These are phyloP conservation scores for Dissostichus mawsoni DNA, from an alignment of 2,113 vertebrate species.

Conservation along the genomic window DNA sequence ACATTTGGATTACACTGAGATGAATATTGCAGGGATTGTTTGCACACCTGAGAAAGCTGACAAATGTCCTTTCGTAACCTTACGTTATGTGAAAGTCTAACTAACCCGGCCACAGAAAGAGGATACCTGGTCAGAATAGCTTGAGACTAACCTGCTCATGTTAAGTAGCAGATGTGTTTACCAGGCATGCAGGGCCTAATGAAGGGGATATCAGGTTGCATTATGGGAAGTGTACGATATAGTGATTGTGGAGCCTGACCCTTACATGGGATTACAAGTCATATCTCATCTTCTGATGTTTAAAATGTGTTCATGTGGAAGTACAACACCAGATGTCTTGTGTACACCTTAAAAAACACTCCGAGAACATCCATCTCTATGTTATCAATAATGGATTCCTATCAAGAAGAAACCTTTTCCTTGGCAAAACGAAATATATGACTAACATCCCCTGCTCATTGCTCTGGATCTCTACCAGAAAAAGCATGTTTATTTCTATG, in stretches of 20 bases:
- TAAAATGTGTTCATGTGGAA: too few relatives aligned
- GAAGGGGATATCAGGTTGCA: background rate
- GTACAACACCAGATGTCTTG: background rate
- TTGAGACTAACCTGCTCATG: background rate
- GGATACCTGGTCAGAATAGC: background rate
- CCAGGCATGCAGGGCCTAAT: background rate
- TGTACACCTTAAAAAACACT: background rate
- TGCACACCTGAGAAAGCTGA: background rate
- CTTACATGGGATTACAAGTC: background rate
- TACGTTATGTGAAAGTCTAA: background rate
- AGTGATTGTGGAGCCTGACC: background rate
- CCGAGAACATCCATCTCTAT: background rate
- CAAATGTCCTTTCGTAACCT: background rate
- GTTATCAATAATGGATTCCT: too few relatives aligned
- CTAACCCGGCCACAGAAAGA: background rate
- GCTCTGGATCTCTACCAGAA: background rate
- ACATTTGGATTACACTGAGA: background rate
- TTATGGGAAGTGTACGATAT: background rate
- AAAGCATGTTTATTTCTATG: background rate
- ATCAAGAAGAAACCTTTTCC: too few relatives aligned
- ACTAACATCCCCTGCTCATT: background rate
- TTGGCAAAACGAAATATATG: too few relatives aligned
- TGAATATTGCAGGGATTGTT: background rate
- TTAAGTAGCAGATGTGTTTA: background rate
- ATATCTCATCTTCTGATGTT: background rate